Percentiles rank a stretch among this genome's conserved stretches.
Conservation (phyloP, 2,113 vertebrate genomes). For the Mus spicilegus region DNA sequence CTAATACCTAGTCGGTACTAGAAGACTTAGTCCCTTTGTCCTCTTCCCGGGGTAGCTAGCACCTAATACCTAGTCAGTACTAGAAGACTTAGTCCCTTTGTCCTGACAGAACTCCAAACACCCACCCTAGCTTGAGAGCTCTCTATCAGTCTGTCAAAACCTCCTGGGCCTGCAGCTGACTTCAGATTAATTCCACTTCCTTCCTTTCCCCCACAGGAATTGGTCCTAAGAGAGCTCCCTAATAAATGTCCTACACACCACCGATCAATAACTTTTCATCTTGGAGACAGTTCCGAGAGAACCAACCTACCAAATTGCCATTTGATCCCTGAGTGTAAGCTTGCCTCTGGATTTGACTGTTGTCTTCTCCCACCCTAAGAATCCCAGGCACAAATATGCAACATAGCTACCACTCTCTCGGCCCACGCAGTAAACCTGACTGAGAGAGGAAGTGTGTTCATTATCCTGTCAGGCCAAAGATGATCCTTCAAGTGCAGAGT, state of each 20-base stretch:
- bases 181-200: not conserved
- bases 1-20: not conserved
- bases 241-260: not conserved
- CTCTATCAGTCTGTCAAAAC: not conserved
- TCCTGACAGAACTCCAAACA: not conserved
- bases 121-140: not conserved
- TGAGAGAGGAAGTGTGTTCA: not conserved
- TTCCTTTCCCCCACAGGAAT: not conserved
- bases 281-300: not conserved
- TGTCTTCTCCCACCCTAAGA: not conserved
- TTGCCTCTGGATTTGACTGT: not conserved
- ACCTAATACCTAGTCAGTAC: not conserved
- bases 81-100: not conserved
- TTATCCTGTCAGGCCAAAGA: slow-evolving; percentile 43
- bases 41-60: not conserved
- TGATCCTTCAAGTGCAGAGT: slow-evolving; percentile 25
- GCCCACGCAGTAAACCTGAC: not conserved
- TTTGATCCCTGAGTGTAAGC: not conserved
- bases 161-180: not conserved
- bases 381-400: not conserved
- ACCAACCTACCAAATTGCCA: not conserved
- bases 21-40: not conserved
- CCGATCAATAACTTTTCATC: not conserved
- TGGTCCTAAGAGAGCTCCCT: not conserved
- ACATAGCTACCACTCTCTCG: not conserved